Evolutionary conservation across 2,797 vertebrate species (phyloP), one percentile per base, ranked within the genome.

Genomic region (Crypturellus tataupa): DNA sequence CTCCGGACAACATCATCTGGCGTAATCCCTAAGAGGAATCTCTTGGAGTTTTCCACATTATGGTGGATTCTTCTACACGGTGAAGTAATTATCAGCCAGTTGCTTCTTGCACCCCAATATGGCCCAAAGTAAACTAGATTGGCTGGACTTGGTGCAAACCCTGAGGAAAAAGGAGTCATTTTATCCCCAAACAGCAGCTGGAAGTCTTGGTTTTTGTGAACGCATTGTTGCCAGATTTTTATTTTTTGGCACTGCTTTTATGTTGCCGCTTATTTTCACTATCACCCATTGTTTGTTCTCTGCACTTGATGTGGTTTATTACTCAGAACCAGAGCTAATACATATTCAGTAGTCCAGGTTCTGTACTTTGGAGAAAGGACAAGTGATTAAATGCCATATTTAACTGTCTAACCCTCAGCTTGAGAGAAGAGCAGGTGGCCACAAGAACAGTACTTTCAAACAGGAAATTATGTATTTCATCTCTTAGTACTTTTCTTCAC

Each of bases 291-390:
- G 91, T 91, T 97, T 97, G 94, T 90, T 95, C 95, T 97, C 11
- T 3, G 37, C 64, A 81, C 93, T 91, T 95, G 93, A 44, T 89
- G 87, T 91, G 90, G 93, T 91, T 79, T 94, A 64, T 97, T 97
- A 94, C 95, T 97, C 94, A 86, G 95, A 96, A 96, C 91, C 92
- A 44, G 67, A 97, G 89, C 95, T 95, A 94, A 96, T 96, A 75
- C 65, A 67, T 60, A 81, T 90, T 95, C 90, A 95, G 85, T 72
- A 94, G 84, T 88, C 96, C 81, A 47, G 40, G n/a, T 76, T 70
- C 81, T 82, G 56, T 58, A 27, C 70, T 89, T 91, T 92, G 93
- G 65, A 90, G 90, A 94, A 94, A 91, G 95, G 86, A 87, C 95
- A 72, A 91, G 93, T 85, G 86, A 81, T 82, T 39, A 44, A 58